Base-by-base conservation (phyloP, 2,797 vertebrate species). In the Poecilia picta region DNA sequence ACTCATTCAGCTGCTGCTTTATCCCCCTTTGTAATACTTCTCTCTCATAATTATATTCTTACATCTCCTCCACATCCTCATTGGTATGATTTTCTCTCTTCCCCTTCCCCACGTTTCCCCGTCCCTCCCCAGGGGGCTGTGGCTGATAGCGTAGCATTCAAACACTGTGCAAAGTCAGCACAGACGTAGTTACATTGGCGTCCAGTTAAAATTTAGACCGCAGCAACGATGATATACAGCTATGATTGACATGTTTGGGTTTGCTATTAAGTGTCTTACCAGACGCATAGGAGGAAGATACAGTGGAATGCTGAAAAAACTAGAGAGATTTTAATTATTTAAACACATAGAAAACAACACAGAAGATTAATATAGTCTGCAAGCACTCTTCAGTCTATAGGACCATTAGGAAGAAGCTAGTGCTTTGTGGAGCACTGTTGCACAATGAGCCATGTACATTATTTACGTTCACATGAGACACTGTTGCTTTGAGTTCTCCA, bases 41-140 rank as follows among this genome's bases (percentile, higher is more conserved):
- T 68, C 70, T 85, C 86, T 85, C 59, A 81, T 89, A 90, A 92
- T 91, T 92, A 88, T 79, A 84, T 85, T 83, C 75, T 77, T 85
- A 80, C 81, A 81, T 81, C 85, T 85, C 81, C 73, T 75, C 76
- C 84, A 80, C 77, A 62, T 89, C 83, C 86, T 82, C 78, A 88
- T 86, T 89, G 84, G 88, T 86, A 90, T 88, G 75, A 80, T 66
- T 75, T 43, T 25, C 64, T 80, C 73, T 86, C 72, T 72, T 25
- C 75, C 73, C 28, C 23, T 83, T 89, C 82, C 75, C 57, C 2
- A 11, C 84, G 81, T 85, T 84, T 78, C 66, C 72, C 74, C 70
- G 49, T 72, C 31, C 64, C 55, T 88, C 89, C 85, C 86, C 78
- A 76, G 82, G 85, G 85, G 74, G 33, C 83, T 82, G 36, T 0